phyloP scores from a whole-genome alignment of 1,140 invertebrate genomes.

The Riptortus pedestris region DNA sequence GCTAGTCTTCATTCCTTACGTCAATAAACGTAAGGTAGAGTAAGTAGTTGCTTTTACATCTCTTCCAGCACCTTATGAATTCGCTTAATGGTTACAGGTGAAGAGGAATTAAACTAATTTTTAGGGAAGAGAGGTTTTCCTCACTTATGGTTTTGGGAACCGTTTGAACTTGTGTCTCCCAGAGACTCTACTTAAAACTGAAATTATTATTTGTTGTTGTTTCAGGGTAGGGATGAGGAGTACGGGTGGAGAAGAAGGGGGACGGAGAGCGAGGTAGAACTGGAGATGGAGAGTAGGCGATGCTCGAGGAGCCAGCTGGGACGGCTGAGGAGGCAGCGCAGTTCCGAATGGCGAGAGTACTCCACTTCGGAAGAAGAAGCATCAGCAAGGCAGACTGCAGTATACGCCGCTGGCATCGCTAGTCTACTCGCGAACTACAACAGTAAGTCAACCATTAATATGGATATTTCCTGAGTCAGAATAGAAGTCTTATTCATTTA shows the following conservation, averaged over 20 bases:
- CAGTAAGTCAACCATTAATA: conserved; percentile 26
- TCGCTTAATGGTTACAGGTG: no score
- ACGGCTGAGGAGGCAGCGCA: conserved; percentile 23
- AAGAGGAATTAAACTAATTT: no score
- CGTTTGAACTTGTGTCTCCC: no score
- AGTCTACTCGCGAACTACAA: conserved; percentile 30
- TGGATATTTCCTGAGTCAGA: no score
- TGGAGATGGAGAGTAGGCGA: conserved; percentile 24
- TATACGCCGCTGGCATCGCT: conserved; percentile 31
- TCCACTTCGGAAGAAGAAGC: conserved; percentile 26
- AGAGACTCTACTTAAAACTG: no score
- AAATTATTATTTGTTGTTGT: background rate
- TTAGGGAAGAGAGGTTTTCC: no score
- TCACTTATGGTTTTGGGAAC: no score
- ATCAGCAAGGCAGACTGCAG: conserved; percentile 24
- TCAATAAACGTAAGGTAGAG: no score
- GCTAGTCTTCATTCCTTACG: no score
- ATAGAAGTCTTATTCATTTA: no score
- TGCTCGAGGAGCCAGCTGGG: conserved; percentile 22
- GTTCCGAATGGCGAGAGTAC: conserved; percentile 26
- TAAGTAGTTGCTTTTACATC: no score
- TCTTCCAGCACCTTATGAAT: no score
- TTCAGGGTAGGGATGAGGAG: background rate
- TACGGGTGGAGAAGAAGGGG: background rate
- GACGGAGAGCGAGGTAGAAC: conserved; percentile 6